These are phyloP conservation scores for Lutra lutra DNA, from an alignment of 2,797 vertebrate genomes.

Conservation along the genomic window DNA sequence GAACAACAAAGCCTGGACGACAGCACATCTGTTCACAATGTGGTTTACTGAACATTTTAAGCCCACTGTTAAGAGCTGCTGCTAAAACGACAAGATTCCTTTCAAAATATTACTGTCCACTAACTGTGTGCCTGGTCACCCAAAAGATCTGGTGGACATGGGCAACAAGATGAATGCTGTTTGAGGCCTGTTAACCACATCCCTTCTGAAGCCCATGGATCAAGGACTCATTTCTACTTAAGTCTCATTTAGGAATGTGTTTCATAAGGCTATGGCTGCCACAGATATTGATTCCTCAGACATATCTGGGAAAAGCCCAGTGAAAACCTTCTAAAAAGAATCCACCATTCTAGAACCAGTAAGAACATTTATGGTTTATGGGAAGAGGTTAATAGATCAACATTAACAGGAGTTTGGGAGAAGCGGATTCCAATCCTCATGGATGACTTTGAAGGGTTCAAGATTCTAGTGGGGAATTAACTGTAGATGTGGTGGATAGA, in stretches of 20 bases:
- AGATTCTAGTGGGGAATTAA: not conserved
- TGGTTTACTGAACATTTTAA: not conserved
- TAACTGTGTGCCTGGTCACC: not conserved
- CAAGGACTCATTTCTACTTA: not conserved
- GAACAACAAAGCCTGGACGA: not conserved
- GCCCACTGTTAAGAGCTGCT: not conserved
- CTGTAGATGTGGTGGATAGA: not conserved
- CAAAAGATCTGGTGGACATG: not conserved
- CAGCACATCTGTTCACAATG: not conserved
- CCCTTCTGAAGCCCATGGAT: not conserved
- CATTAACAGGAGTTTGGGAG: not conserved
- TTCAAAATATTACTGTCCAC: not conserved
- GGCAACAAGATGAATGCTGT: not conserved
- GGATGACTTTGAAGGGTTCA: not conserved
- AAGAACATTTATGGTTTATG: not conserved
- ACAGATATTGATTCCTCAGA: not conserved
- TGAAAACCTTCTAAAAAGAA: not conserved
- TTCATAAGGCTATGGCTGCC: not conserved
- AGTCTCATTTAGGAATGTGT: not conserved
- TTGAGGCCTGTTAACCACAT: not conserved
- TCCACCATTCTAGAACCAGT: not conserved
- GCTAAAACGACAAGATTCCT: not conserved
- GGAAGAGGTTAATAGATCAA: not conserved
- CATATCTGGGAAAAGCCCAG: not conserved
- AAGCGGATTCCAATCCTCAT: not conserved